phyloP scores from a whole-genome alignment of 1,140 invertebrate genomes.

The Musca vetustissima region DNA sequence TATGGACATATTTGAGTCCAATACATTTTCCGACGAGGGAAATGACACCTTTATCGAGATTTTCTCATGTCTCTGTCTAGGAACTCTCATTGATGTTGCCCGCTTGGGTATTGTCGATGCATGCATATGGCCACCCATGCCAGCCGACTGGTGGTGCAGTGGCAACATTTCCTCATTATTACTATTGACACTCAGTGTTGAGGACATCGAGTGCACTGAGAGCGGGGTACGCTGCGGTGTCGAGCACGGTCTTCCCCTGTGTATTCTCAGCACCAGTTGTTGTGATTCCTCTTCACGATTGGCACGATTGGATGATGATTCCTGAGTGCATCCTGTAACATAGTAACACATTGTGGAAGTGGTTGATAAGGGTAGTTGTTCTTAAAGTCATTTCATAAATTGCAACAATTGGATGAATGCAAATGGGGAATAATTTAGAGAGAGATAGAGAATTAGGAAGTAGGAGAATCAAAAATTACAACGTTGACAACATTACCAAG shows the following conservation, averaged over 20 bases:
- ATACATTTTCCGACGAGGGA: conserved; percentile 74
- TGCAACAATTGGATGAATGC: too few species aligned
- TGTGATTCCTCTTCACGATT: conserved; percentile 82
- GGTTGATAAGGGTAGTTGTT: not conserved
- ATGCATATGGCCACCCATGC: not conserved
- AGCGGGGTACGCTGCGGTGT: conserved; percentile 46
- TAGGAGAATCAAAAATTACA: conserved; percentile 6
- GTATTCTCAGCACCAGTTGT: conserved; percentile 86
- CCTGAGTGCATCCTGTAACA: conserved; percentile 50
- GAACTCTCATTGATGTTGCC: conserved; percentile 36
- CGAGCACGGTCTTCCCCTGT: conserved; percentile 66
- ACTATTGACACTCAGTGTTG: conserved; percentile 50
- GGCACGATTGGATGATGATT: conserved; percentile 49
- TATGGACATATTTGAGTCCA: conserved; percentile 52
- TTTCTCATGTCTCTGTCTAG: conserved; percentile 67
- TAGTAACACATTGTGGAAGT: not conserved
- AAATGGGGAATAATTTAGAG: not conserved
- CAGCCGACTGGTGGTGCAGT: conserved; percentile 3
- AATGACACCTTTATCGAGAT: conserved; percentile 83
- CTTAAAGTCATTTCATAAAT: not conserved
- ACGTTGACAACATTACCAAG: conserved; percentile 1
- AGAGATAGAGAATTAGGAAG: not conserved
- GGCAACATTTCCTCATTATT: conserved; percentile 38
- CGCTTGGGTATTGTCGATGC: conserved; percentile 11
- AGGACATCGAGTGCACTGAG: conserved; percentile 52